Percentiles rank a stretch among this genome's conserved stretches.
phyloP scores from a whole-genome alignment of 2,888 invertebrate species.

The Limnephilus auricula region DNA sequence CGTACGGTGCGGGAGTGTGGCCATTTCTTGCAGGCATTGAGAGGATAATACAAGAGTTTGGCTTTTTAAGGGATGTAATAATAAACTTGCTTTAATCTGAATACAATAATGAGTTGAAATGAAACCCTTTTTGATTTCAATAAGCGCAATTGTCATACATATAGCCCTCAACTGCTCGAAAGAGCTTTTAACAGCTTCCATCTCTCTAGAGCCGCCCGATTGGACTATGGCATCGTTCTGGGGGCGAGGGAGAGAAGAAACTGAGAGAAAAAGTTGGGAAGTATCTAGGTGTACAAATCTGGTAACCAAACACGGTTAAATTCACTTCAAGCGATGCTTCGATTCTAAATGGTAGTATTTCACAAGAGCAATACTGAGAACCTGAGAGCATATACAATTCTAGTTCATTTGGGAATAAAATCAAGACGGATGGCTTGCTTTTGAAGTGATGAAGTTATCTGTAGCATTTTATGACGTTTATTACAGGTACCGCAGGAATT shows the following conservation, averaged over 20 bases:
- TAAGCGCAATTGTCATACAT: too few species aligned
- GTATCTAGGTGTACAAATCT: not conserved
- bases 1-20: not conserved
- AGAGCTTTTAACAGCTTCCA: not conserved
- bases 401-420: not conserved
- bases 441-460: not conserved
- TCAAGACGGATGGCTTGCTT: not conserved
- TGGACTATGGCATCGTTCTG: not conserved
- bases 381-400: too few species aligned
- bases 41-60: not conserved
- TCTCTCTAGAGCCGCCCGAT: not conserved
- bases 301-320: not conserved
- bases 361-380: too few species aligned
- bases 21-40: not conserved
- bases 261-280: too few species aligned
- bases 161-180: too few species aligned
- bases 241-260: too few species aligned
- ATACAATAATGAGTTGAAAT: not conserved
- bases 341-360: not conserved
- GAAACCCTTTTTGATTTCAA: too few species aligned
- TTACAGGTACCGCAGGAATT: not conserved
- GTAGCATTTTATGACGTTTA: not conserved
- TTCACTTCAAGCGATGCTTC: not conserved
- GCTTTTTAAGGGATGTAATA: not conserved
- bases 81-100: not conserved